Conservation (phyloP, 2,113 vertebrate species). For the Seriola quinqueradiata region DNA sequence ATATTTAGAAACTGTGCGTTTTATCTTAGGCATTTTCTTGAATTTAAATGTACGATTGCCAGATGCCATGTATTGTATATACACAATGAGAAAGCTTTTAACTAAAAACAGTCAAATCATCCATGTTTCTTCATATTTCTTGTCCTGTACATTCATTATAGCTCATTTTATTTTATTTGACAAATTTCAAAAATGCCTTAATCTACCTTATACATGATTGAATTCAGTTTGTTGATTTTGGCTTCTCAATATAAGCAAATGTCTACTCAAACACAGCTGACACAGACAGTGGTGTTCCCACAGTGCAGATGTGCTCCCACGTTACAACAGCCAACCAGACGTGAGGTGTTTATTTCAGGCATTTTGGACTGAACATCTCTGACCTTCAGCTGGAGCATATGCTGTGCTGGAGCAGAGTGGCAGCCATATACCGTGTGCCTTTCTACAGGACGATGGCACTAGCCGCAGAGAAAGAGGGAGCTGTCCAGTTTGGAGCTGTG, state of each 20-base stretch:
- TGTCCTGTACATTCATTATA: background rate
- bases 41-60: background rate
- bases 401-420: constrained; percentile 70
- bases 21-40: background rate
- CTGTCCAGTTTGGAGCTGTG: constrained; percentile 80
- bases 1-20: constrained; percentile 24
- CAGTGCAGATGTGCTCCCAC: constrained; percentile 41
- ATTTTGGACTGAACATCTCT: constrained; percentile 77
- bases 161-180: background rate
- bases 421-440: constrained; percentile 66
- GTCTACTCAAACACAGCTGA: background rate
- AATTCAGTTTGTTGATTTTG: constrained; percentile 26
- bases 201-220: constrained; percentile 1
- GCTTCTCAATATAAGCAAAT: constrained; percentile 1
- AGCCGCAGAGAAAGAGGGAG: constrained; percentile 76
- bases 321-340: constrained; percentile 52
- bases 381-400: constrained; percentile 86
- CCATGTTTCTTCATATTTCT: background rate
- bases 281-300: constrained; percentile 20
- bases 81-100: background rate
- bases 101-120: background rate
- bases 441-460: constrained; percentile 71
- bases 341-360: constrained; percentile 74
- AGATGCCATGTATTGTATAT: background rate
- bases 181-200: background rate